These are phyloP conservation scores for Micrastur ruficollis DNA, from an alignment of 2,797 vertebrate genomes.

Conservation along the genomic window DNA sequence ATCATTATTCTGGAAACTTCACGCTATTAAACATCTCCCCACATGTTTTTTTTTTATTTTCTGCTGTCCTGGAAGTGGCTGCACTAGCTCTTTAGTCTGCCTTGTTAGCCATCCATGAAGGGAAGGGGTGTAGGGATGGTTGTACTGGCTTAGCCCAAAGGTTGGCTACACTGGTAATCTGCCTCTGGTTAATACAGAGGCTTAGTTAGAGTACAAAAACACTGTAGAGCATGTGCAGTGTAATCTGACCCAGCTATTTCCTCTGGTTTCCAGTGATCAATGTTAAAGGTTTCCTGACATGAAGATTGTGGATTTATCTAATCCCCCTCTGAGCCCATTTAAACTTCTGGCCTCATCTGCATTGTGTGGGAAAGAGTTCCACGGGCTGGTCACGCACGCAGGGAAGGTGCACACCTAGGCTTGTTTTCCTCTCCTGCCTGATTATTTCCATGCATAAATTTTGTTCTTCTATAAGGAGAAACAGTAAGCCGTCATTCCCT, in stretches of 20 bases:
- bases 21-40: background rate
- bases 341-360: background rate
- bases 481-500: background rate
- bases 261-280: background rate
- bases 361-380: background rate
- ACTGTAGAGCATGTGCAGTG: background rate
- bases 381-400: accelerated
- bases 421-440: background rate
- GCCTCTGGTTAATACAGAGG: background rate
- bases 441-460: background rate
- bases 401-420: too few species aligned
- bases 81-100: background rate
- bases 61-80: background rate
- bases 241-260: background rate
- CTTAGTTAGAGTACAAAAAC: background rate
- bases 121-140: background rate
- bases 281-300: background rate
- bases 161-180: background rate
- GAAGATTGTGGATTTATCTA: background rate
- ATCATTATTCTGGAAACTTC: background rate
- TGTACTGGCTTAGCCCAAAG: background rate
- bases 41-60: background rate
- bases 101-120: background rate
- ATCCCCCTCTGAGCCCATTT: background rate
- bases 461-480: background rate